Evolutionary conservation across 64 coral and sea anemone species (phyloP).

Genomic region (Stichodactyla helianthus): DNA sequence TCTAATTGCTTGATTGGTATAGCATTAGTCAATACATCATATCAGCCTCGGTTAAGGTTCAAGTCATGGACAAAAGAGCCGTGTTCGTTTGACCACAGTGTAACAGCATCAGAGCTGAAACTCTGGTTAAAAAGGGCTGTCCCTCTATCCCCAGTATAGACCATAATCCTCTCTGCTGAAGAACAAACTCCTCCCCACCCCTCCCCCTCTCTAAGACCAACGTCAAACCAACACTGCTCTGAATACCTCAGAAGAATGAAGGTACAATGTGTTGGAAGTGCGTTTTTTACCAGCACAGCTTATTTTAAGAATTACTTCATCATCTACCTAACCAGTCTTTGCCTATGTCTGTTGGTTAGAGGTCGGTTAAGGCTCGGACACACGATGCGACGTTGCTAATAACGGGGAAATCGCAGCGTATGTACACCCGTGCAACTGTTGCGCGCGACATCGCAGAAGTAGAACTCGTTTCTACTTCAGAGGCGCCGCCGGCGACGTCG

Average conservation of each 20-base stretch:
- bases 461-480: no score
- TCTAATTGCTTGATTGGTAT: not conserved
- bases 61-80: not conserved
- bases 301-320: not conserved
- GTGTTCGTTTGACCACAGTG: not conserved
- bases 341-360: constrained; percentile 6
- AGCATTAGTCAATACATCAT: constrained; percentile 3
- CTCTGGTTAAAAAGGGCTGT: not conserved
- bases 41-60: not conserved
- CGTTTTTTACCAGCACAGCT: constrained; percentile 8
- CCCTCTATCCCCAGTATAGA: no score
- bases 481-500: no score
- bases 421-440: no score
- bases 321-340: not conserved
- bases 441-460: no score
- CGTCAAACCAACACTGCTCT: not conserved
- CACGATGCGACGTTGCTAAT: no score
- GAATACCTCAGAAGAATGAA: not conserved
- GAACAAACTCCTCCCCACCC: not conserved
- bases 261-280: not conserved
- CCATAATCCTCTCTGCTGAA: no score
- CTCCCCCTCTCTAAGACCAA: not conserved
- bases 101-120: not conserved
- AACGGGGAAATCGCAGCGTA: no score
- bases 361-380: not conserved